A percentile compares a stretch with the other conserved stretches of the same genome.
Evolutionary conservation across 2,888 invertebrate genomes (phyloP).

Genomic region (Ashinkailepas kermadecensis): DNA sequence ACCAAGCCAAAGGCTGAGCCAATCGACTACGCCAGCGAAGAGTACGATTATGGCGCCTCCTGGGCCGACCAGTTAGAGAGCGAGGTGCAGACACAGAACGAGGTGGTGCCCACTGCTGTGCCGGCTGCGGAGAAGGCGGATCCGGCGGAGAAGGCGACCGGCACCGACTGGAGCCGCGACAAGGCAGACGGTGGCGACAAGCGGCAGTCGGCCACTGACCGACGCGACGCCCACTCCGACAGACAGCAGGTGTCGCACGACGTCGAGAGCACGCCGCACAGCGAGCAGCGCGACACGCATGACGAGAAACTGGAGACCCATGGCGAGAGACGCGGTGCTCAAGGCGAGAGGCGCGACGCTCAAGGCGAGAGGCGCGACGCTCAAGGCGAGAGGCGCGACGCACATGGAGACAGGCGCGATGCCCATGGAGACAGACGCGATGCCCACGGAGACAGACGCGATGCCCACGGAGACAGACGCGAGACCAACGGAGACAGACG

Average conservation of each 20-base stretch:
- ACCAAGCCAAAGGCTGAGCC: not conserved
- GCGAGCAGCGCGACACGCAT: not conserved
- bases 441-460: not conserved
- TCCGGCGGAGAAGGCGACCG: not conserved
- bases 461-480: too few relatives aligned
- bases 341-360: not conserved
- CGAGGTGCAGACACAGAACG: constrained; percentile 5
- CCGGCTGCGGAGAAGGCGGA: not conserved
- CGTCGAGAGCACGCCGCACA: too few relatives aligned
- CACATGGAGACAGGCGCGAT: not conserved
- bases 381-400: not conserved
- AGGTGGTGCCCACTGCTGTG: not conserved
- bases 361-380: not conserved
- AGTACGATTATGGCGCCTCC: constrained; percentile 13
- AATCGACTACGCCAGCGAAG: not conserved
- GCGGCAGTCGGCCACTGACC: too few relatives aligned
- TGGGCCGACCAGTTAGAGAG: constrained; percentile 22
- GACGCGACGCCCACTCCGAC: too few relatives aligned
- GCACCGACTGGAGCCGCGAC: constrained; percentile 35
- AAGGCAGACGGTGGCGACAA: not conserved
- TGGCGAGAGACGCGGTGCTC: too few relatives aligned
- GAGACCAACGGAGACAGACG: too few relatives aligned
- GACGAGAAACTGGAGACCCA: not conserved
- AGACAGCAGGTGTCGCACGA: too few relatives aligned
- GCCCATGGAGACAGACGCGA: not conserved